phyloP scores from a whole-genome alignment of 2,888 invertebrate species.

The Patella pellucida region DNA sequence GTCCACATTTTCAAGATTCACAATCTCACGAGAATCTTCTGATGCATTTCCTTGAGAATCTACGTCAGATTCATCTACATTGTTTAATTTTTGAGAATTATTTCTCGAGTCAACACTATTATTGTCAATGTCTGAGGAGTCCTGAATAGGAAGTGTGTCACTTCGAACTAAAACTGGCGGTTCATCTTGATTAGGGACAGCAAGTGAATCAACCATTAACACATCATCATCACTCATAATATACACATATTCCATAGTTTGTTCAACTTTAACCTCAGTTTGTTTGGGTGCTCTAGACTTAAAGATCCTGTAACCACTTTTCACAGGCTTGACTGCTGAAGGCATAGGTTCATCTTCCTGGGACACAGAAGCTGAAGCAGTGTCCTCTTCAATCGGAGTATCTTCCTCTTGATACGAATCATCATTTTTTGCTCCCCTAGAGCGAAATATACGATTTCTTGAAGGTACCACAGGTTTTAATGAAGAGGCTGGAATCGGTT shows the following conservation, averaged over 20 bases:
- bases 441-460: neutral
- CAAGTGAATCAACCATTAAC: neutral
- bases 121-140: slow-evolving; percentile 13
- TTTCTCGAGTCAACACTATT: neutral
- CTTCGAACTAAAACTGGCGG: slow-evolving; percentile 12
- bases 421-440: neutral
- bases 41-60: slow-evolving; percentile 13
- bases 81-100: slow-evolving; percentile 15
- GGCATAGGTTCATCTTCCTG: neutral
- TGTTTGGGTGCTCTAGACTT: slow-evolving; percentile 34
- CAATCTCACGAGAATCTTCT: slow-evolving; percentile 5
- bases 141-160: neutral
- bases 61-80: slow-evolving; percentile 5
- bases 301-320: slow-evolving; percentile 37
- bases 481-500: slow-evolving; percentile 3
- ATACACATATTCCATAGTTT: neutral
- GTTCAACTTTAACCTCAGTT: slow-evolving; percentile 9
- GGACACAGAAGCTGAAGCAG: slow-evolving; percentile 1
- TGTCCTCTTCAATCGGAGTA: slow-evolving; percentile 15
- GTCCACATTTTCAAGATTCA: slow-evolving; percentile 8
- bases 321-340: slow-evolving; percentile 8
- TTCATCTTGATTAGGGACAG: neutral
- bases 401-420: slow-evolving; percentile 19
- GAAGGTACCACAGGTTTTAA: neutral
- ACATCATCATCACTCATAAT: neutral